Evolutionary conservation across 2,888 invertebrate species (phyloP), one percentile per base, ranked within the genome.

Genomic region (Torymus texanus): DNA sequence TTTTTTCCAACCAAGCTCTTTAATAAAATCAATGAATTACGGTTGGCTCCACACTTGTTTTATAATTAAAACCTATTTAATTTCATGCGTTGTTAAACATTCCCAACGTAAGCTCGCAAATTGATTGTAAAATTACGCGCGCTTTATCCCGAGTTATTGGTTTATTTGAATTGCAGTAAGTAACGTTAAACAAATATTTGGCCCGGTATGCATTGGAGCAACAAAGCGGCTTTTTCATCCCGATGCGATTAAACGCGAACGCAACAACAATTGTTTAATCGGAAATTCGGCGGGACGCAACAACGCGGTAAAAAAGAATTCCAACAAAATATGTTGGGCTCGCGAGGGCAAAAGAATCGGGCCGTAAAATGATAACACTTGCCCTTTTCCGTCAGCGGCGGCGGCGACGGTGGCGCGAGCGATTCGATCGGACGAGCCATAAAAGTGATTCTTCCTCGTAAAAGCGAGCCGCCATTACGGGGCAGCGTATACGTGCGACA

Each of bases 391-490:
- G 8, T 5, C 41, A 8, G 29, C 29, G 29, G 29, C 29, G 29
- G 29, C 24, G 24, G 29, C n/a, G n/a, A n/a, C 29, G 29, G 41
- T 55, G 2, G 53, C 41, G 18, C 41, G 16, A 12, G 41, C 2
- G 18, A 50, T 41, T 12, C n/a, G 24, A 50, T 11, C 29, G 41
- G 16, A 29, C 10, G 24, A 29, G 41, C 21, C 59, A 59, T 59
- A 71, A 53, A 61, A 62, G 61, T 13, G 18, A 59, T 24, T 68
- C 24, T n/a, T 16, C 14, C 56, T 68, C 68, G 56, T 68, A 58
- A 68, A 68, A 68, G 11, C 51, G 4, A 24, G 13, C 13, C 41
- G 41, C 16, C 21, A 24, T 14, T 21, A 51, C 55, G n/a, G 24
- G 21, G 14, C 16, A 11, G 41, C 53, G 67, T n/a, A 41, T 41